phyloP scores from a whole-genome alignment of 2,113 vertebrate genomes.

The Dasypus novemcinctus region DNA sequence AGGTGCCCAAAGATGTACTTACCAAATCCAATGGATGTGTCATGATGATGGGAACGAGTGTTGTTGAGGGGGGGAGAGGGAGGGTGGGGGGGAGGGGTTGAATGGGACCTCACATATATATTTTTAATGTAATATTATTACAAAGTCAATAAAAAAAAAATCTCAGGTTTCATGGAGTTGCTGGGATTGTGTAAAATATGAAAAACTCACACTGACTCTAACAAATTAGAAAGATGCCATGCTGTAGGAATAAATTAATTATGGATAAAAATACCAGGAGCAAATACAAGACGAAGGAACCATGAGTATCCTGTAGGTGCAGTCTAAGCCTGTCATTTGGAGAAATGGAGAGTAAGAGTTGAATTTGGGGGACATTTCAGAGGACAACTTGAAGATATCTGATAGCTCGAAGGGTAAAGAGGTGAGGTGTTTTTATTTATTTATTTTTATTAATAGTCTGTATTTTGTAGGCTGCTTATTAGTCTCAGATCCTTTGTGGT shows the following conservation, averaged over 20 bases:
- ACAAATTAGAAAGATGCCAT: slow-evolving; percentile 31
- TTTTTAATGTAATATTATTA: too few relatives aligned
- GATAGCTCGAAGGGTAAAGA: background rate
- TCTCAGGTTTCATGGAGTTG: slow-evolving; percentile 38
- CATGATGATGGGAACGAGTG: too few relatives aligned
- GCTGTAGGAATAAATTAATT: slow-evolving; percentile 32
- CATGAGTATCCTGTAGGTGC: background rate
- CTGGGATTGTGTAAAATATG: slow-evolving; percentile 5
- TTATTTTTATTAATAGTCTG: background rate
- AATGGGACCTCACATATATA: too few relatives aligned
- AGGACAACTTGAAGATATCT: background rate
- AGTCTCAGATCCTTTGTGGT: background rate
- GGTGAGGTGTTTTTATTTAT: slow-evolving; percentile 16
- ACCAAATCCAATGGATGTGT: too few relatives aligned
- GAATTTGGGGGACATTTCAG: slow-evolving; percentile 20
- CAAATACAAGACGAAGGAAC: slow-evolving; percentile 15
- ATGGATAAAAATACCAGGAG: slow-evolving; percentile 28
- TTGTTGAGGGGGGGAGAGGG: too few relatives aligned
- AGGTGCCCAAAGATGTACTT: too few relatives aligned
- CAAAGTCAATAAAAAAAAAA: too few relatives aligned
- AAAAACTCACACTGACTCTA: slow-evolving; percentile 42
- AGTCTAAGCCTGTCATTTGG: background rate
- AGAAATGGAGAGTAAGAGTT: background rate
- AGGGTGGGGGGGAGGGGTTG: too few relatives aligned
- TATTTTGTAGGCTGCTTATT: background rate